Evolutionary conservation across 2,888 invertebrate genomes (phyloP), one percentile per base, ranked within the genome.

Genomic region (Lepas anatifera): DNA sequence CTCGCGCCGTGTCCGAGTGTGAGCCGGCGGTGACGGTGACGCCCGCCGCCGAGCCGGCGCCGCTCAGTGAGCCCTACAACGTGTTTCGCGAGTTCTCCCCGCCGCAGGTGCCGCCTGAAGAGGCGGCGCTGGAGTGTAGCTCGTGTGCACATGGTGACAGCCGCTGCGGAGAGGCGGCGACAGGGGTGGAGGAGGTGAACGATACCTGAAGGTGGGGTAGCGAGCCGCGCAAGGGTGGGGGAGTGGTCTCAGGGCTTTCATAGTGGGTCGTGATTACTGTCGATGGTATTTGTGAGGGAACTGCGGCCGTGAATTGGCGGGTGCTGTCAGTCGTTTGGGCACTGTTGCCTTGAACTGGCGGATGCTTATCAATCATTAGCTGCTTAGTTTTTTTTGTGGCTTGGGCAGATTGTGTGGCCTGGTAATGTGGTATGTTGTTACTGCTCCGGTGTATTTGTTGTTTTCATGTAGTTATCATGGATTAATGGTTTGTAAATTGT

Each of bases 21-120:
- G 87, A 86, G 25, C 95, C 94, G 81, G 98, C 98, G 83, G 98
- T 98, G 79, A 98, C 97, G 0, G 98, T 98, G 80, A 99, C 25
- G 22, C 22, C 8, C 48, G 1, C 3, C 48, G 4, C 48, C 48
- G n/a, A n/a, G n/a, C n/a, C n/a, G n/a, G n/a, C n/a, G n/a, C n/a
- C 35, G 22, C 25, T 66, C 13, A 25, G 25, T 13, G 66, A 66
- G 39, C 39, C 66, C 10, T 66, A 66, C 66, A 66, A 66, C 39
- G 66, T 66, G 66, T 66, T 66, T 39, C 39, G 66, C 13, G 66
- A 66, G 66, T 66, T 66, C 66, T 66, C 66, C 16, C 66, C 66
- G 25, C 39, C 66, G 66, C 22, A 18, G 16, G 7, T 22, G 11
- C 32, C 18, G n/a, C n/a, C n/a, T n/a, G n/a, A n/a, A n/a, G n/a